Conservation (phyloP, 2,888 invertebrate species). For the Polia nebulosa region DNA sequence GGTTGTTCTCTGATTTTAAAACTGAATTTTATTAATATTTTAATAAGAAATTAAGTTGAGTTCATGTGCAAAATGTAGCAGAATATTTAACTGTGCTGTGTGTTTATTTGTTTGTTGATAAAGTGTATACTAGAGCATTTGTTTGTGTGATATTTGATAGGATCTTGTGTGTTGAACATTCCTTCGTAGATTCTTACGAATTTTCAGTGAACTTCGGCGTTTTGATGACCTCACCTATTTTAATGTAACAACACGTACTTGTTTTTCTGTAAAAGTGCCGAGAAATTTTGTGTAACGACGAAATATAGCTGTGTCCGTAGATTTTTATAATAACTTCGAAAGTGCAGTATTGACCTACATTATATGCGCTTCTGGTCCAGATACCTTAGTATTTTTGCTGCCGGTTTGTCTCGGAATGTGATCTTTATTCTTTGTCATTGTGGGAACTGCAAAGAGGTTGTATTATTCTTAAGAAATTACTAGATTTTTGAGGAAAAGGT, state of each 20-base stretch:
- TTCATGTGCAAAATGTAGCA: slow-evolving; percentile 31
- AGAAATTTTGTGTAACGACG: background rate
- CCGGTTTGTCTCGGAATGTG: slow-evolving; percentile 30
- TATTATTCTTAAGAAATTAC: background rate
- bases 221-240: slow-evolving; percentile 79
- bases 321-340: slow-evolving; percentile 40
- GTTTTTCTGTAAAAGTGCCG: background rate
- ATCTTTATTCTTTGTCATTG: background rate
- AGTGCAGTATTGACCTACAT: slow-evolving; percentile 64
- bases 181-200: slow-evolving; percentile 52
- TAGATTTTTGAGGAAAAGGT: background rate
- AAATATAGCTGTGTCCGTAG: background rate
- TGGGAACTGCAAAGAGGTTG: background rate
- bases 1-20: slow-evolving; percentile 67
- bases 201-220: slow-evolving; percentile 61
- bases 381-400: slow-evolving; percentile 21
- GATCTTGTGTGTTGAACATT: slow-evolving; percentile 49
- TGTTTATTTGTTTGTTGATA: slow-evolving; percentile 47
- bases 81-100: slow-evolving; percentile 72
- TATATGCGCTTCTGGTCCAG: slow-evolving; percentile 16
- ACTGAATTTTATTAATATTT: slow-evolving; percentile 53
- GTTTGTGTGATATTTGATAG: slow-evolving; percentile 41
- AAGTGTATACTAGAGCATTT: slow-evolving; percentile 17
- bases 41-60: slow-evolving; percentile 14
- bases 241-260: slow-evolving; percentile 39